Evolutionary conservation across 2,113 vertebrate species (phyloP).

Genomic region (Malurus alboscapulatus): DNA sequence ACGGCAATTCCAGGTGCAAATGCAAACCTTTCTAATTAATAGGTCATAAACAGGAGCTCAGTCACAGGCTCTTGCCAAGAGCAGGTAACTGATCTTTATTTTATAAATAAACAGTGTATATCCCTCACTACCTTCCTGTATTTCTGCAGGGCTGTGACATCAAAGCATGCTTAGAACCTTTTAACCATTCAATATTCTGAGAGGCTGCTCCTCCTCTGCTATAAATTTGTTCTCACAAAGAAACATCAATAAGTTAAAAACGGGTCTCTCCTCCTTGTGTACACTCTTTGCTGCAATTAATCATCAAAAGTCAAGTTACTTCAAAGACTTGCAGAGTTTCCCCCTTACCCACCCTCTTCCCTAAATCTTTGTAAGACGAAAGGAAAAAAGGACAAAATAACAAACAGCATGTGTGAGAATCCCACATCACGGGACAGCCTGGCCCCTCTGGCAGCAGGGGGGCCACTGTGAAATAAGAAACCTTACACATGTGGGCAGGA

Average conservation of each 20-base stretch:
- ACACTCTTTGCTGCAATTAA: constrained; percentile 47
- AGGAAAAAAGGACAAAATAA: constrained; percentile 54
- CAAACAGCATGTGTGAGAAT: constrained; percentile 66
- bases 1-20: not conserved
- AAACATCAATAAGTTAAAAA: constrained; percentile 70
- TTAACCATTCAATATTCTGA: constrained; percentile 30
- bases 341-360: constrained; percentile 27
- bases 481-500: constrained; percentile 33
- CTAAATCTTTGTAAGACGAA: constrained; percentile 10
- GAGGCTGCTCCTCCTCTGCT: constrained; percentile 55
- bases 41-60: constrained; percentile 50
- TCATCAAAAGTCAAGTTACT: constrained; percentile 61
- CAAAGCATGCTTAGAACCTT: constrained; percentile 55
- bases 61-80: constrained; percentile 43
- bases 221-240: constrained; percentile 65
- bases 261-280: constrained; percentile 17
- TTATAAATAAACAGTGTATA: constrained; percentile 59
- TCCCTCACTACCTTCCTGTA: not conserved
- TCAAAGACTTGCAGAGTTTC: constrained; percentile 49
- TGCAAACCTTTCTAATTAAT: constrained; percentile 38
- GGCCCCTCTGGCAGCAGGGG: not conserved
- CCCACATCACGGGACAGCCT: constrained; percentile 62
- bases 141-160: constrained; percentile 37
- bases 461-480: constrained; percentile 47
- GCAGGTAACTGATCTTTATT: constrained; percentile 71